These are phyloP conservation scores for Anastatus disparis DNA, from an alignment of 1,140 invertebrate genomes.

Conservation along the genomic window DNA sequence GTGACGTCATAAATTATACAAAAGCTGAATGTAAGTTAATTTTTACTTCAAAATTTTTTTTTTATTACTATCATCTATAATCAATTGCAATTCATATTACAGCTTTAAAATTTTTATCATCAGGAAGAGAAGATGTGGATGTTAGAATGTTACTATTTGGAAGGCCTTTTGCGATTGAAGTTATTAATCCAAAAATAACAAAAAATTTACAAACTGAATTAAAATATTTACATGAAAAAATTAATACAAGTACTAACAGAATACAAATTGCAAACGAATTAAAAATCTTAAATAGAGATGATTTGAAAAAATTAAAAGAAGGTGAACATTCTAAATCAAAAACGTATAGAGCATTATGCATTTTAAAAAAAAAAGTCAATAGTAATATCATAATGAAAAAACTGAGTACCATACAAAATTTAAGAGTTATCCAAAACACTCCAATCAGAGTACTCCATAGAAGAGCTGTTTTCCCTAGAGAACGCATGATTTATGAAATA, in stretches of 20 bases:
- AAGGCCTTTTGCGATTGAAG: conserved; percentile 87
- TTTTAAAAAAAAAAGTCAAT: conserved; percentile 59
- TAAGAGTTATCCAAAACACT: conserved; percentile 79
- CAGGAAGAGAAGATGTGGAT: conserved; percentile 95
- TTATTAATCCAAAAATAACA: conserved; percentile 75
- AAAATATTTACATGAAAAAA: conserved; percentile 68
- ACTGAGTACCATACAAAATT: conserved; percentile 68
- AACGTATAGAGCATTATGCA: conserved; percentile 83
- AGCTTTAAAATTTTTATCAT: conserved; percentile 82
- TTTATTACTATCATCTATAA: no score
- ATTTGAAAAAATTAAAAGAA: conserved; percentile 80
- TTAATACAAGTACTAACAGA: conserved; percentile 71
- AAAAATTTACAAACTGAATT: conserved; percentile 69
- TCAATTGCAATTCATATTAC: no score
- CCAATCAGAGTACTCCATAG: conserved; percentile 88
- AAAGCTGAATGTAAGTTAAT: conserved; percentile 66
- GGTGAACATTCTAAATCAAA: conserved; percentile 90
- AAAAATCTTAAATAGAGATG: conserved; percentile 43
- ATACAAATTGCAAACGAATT: conserved; percentile 69
- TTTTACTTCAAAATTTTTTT: no score
- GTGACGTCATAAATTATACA: conserved; percentile 69
- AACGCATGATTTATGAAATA: conserved; percentile 74
- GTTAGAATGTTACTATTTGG: conserved; percentile 88
- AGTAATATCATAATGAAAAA: conserved; percentile 65
- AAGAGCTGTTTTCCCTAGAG: conserved; percentile 75